Percentiles rank a stretch among this genome's conserved stretches.
These are phyloP conservation scores for Argyra leucocephala DNA, from an alignment of 2,888 invertebrate genomes.

Conservation along the genomic window DNA sequence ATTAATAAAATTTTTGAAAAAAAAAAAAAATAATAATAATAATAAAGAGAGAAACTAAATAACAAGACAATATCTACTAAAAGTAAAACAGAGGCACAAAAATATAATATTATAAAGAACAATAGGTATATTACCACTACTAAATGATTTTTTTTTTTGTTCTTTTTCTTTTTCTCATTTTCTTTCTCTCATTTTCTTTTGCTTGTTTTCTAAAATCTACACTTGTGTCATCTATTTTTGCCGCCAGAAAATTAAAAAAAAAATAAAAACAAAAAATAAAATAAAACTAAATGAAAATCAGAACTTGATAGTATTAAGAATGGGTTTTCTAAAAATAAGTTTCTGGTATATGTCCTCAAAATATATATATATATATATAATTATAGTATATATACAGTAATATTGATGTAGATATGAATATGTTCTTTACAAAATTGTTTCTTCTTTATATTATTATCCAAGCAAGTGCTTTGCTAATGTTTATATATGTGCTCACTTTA, in stretches of 20 bases:
- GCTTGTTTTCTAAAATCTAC: too few relatives aligned
- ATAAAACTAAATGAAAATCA: background rate
- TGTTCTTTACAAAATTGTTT: too few relatives aligned
- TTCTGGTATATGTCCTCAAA: background rate
- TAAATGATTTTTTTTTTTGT: background rate
- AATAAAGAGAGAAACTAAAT: background rate
- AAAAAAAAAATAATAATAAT: background rate
- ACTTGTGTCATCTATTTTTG: slow-evolving; percentile 4
- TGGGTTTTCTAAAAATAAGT: slow-evolving; percentile 1
- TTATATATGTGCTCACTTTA: too few relatives aligned
- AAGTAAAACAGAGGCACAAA: too few relatives aligned
- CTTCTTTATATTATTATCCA: too few relatives aligned
- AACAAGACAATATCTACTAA: too few relatives aligned
- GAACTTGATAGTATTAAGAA: background rate
- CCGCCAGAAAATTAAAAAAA: background rate
- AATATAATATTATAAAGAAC: too few relatives aligned
- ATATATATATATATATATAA: too few relatives aligned
- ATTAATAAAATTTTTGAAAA: too few relatives aligned
- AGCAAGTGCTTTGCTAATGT: too few relatives aligned
- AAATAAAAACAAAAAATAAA: background rate
- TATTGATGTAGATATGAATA: too few relatives aligned
- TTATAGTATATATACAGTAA: too few relatives aligned
- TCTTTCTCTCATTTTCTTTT: background rate
- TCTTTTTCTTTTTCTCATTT: background rate
- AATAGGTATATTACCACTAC: background rate